Conservation (phyloP, 2,888 invertebrate species). For the Drosophila demipolita region DNA sequence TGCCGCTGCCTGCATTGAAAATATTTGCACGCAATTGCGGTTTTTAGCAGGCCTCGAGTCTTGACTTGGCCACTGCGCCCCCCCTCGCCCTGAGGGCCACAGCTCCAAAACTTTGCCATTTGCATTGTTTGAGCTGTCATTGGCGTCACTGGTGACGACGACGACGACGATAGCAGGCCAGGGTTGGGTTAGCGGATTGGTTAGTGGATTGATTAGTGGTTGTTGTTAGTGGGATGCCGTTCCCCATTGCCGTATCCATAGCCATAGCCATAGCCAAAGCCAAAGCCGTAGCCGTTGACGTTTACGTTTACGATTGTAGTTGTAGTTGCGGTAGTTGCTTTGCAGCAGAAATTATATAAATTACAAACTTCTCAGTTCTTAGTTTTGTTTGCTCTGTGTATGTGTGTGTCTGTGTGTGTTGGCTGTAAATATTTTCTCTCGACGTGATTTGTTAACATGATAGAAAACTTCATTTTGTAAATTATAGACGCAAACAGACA, state of each 20-base stretch:
- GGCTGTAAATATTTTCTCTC: slow-evolving; percentile 54
- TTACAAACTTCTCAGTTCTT: slow-evolving; percentile 72
- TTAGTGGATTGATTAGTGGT: slow-evolving; percentile 57
- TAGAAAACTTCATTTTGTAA: slow-evolving; percentile 75
- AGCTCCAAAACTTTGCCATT: slow-evolving; percentile 63
- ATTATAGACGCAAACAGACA: slow-evolving; percentile 62
- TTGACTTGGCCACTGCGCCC: slow-evolving; percentile 32
- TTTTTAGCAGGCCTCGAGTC: slow-evolving; percentile 63
- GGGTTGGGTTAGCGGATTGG: slow-evolving; percentile 36
- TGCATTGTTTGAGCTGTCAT: slow-evolving; percentile 76
- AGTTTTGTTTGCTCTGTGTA: slow-evolving; percentile 38
- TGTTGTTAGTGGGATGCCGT: slow-evolving; percentile 19
- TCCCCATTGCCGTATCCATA: slow-evolving; percentile 5
- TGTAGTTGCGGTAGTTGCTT: slow-evolving; percentile 5
- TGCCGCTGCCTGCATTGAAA: slow-evolving; percentile 69
- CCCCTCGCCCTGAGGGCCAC: neutral
- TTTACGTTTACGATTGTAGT: neutral
- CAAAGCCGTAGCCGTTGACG: neutral
- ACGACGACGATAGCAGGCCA: slow-evolving; percentile 2
- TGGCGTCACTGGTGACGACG: slow-evolving; percentile 35
- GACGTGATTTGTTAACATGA: slow-evolving; percentile 81
- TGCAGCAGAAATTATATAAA: slow-evolving; percentile 77
- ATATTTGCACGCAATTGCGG: slow-evolving; percentile 82
- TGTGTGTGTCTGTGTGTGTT: slow-evolving; percentile 12
- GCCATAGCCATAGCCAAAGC: slow-evolving; percentile 34